Evolutionary conservation across 2,797 vertebrate species (phyloP).

Genomic region (Botia almorhae): DNA sequence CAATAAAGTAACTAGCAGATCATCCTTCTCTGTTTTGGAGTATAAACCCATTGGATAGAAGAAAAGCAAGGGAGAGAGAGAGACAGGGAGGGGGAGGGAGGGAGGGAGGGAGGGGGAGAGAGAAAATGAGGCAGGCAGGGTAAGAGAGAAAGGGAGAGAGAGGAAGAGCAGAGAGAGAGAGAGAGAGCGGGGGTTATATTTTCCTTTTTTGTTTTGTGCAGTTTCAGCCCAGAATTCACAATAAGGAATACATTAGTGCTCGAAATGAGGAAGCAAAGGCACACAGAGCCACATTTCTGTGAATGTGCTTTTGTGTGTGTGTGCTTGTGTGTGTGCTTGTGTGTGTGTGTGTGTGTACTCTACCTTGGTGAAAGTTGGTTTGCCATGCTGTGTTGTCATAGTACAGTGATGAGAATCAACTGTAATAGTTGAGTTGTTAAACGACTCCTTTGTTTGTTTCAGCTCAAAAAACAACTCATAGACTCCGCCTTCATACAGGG

Average conservation of each 20-base stretch:
- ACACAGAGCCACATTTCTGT: conserved; percentile 19
- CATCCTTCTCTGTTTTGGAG: neutral
- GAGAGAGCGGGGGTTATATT: conserved; percentile 57
- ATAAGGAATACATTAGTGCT: conserved; percentile 62
- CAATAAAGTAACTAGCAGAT: conserved; percentile 5
- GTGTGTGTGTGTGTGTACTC: conserved; percentile 34
- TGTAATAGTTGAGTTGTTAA: conserved; percentile 97
- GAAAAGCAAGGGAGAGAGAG: conserved; percentile 23
- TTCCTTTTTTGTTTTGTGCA: conserved; percentile 65
- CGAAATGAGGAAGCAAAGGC: conserved; percentile 51
- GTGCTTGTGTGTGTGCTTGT: neutral
- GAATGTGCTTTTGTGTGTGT: neutral
- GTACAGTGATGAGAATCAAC: conserved; percentile 99
- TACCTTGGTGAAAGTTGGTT: conserved; percentile 99
- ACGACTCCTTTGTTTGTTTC: conserved; percentile 98
- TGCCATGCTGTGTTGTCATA: conserved; percentile 98
- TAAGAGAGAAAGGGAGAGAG: neutral
- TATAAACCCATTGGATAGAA: conserved; percentile 17
- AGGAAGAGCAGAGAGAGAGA: conserved; percentile 27
- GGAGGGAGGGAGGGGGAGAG: neutral
- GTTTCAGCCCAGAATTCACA: conserved; percentile 62
- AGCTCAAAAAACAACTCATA: conserved; percentile 97
- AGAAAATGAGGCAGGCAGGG: conserved; percentile 14
- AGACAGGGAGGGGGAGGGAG: conserved; percentile 14
- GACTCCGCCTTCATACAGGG: conserved; percentile 97